Base-by-base conservation (phyloP, 2,113 vertebrate genomes). In the Upupa epops region DNA sequence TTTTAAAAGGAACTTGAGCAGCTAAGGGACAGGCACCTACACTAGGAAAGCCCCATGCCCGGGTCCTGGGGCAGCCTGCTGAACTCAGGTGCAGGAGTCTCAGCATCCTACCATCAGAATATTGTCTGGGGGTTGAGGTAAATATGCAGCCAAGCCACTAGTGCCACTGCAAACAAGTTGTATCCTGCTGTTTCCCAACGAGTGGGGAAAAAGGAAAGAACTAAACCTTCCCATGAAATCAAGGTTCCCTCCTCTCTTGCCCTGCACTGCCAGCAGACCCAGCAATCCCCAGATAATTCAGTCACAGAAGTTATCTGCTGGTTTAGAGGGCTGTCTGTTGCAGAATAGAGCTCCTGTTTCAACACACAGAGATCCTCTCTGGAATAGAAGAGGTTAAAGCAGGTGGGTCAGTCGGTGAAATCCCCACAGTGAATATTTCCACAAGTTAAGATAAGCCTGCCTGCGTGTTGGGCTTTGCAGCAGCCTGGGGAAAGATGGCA, bases 401-500 rank as follows among this genome's bases (percentile, higher is more conserved):
- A 49, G 46, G 34, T 19, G 25, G 48, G 89, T 87, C 94, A 74
- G 51, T 73, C 95, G 84, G 88, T 94, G 59, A 90, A 88, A 86
- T 88, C 81, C 82, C 61, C 69, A 34, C 48, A 82, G 76, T 1
- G 3, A 82, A 81, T 76, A 84, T 91, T 90, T 96, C 61, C 54
- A 71, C 1, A 45, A 91, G n/a, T 19, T 63, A 93, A 91, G 68
- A 89, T 92, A 89, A 93, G 51, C 81, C 79, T 75, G 93, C 79
- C 73, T 86, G 63, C 29, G 48, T 49, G 18, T 91, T 95, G 93
- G 93, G 71, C 77, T 96, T 92, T 87, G 64, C 76, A 95, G 54
- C 18, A 77, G 34, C 83, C 81, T 91, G 70, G 16, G 37, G 69
- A 32, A 90, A 96, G 19, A 59, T 7, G 89, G 60, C 90, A 88